Percentiles rank a stretch among this genome's conserved stretches.
Conservation (phyloP, 1,140 invertebrate species). For the Pseudomyrmex cubaensis region DNA sequence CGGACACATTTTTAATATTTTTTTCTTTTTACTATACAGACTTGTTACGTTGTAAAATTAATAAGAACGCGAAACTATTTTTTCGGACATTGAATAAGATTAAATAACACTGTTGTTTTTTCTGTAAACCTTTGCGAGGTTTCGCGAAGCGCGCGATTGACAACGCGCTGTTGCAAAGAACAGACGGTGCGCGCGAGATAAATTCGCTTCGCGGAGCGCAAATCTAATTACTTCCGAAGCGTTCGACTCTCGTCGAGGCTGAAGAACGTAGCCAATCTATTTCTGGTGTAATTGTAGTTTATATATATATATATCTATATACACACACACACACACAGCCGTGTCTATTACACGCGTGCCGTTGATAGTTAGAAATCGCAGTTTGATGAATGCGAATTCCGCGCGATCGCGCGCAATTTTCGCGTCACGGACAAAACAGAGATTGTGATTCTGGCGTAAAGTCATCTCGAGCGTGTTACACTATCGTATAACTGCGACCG, state of each 20-base stretch:
- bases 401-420: slow-evolving; percentile 66
- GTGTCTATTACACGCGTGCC: neutral
- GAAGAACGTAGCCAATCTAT: slow-evolving; percentile 53
- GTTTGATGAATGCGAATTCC: slow-evolving; percentile 71
- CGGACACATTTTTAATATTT: too few relatives aligned
- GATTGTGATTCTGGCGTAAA: slow-evolving; percentile 68
- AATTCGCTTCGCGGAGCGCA: slow-evolving; percentile 39
- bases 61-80: neutral
- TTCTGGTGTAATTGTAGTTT: slow-evolving; percentile 41
- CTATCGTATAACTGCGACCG: slow-evolving; percentile 41
- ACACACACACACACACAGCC: neutral
- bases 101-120: neutral
- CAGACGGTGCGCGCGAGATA: slow-evolving; percentile 22
- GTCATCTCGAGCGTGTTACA: slow-evolving; percentile 60
- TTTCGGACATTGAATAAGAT: neutral
- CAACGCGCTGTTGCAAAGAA: slow-evolving; percentile 40
- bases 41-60: neutral
- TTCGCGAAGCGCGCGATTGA: slow-evolving; percentile 5
- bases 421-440: slow-evolving; percentile 65
- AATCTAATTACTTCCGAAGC: slow-evolving; percentile 60
- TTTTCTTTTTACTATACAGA: too few relatives aligned
- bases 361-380: slow-evolving; percentile 55
- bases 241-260: slow-evolving; percentile 44
- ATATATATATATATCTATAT: slow-evolving; percentile 17
- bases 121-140: slow-evolving; percentile 20